phyloP scores from a whole-genome alignment of 2,113 vertebrate genomes.

The Ptilonorhynchus violaceus region DNA sequence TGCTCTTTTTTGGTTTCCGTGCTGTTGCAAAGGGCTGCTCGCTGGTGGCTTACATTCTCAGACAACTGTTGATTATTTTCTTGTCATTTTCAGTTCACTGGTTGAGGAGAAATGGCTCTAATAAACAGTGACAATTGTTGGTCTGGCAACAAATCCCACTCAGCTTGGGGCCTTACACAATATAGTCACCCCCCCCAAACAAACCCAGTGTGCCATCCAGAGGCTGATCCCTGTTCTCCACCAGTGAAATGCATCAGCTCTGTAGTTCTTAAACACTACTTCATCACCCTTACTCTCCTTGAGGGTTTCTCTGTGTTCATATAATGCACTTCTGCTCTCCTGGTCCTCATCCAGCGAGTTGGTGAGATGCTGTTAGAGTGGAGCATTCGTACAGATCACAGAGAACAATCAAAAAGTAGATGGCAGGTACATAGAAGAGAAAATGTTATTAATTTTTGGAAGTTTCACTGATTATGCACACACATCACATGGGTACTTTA shows the following conservation, averaged over 20 bases:
- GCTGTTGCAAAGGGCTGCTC: background rate
- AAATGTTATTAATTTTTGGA: background rate
- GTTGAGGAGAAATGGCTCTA: constrained; percentile 6
- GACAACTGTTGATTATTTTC: constrained; percentile 37
- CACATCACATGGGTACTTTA: background rate
- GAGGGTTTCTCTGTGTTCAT: background rate
- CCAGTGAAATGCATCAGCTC: background rate
- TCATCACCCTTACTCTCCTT: background rate
- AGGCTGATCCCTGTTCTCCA: background rate
- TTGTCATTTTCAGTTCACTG: constrained; percentile 3
- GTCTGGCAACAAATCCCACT: background rate
- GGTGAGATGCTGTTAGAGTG: background rate
- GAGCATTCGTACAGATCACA: background rate
- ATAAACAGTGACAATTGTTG: background rate
- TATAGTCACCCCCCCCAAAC: too few species aligned
- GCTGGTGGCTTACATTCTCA: background rate
- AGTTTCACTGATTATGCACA: background rate
- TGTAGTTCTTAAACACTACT: background rate
- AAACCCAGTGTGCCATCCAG: background rate
- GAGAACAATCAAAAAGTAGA: background rate
- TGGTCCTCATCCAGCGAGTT: background rate
- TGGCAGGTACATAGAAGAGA: background rate
- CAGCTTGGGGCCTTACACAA: background rate
- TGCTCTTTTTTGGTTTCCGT: background rate
- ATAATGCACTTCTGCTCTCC: background rate